Conservation (phyloP, 1,140 invertebrate species). For the Drosophila auraria region DNA sequence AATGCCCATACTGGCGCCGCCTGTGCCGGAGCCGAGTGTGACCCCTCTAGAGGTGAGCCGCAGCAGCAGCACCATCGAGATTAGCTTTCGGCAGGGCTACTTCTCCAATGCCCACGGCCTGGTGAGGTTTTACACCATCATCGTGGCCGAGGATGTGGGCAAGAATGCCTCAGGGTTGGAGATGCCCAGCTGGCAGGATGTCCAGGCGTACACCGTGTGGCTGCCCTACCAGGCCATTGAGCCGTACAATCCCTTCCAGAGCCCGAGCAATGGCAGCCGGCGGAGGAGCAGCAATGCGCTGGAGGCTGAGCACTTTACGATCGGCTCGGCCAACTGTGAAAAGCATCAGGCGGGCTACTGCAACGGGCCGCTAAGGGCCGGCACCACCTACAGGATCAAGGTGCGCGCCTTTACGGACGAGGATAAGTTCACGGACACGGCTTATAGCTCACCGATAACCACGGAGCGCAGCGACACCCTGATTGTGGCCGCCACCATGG, state of each 20-base stretch:
- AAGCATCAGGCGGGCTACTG: slow-evolving; percentile 91
- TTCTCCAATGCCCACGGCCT: slow-evolving; percentile 95
- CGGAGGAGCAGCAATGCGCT: slow-evolving; percentile 82
- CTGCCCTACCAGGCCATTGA: slow-evolving; percentile 96
- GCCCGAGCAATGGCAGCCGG: slow-evolving; percentile 72
- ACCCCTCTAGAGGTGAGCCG: slow-evolving; percentile 92
- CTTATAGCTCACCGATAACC: slow-evolving; percentile 93
- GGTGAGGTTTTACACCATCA: slow-evolving; percentile 94
- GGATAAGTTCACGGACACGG: slow-evolving; percentile 97
- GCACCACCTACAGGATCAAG: slow-evolving; percentile 95
- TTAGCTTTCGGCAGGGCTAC: slow-evolving; percentile 94
- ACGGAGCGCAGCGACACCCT: slow-evolving; percentile 88
- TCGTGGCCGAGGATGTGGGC: slow-evolving; percentile 95
- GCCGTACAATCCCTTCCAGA: slow-evolving; percentile 95
- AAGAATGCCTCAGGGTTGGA: slow-evolving; percentile 92
- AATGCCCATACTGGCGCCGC: slow-evolving; percentile 95
- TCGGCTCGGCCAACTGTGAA: slow-evolving; percentile 92
- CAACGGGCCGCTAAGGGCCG: slow-evolving; percentile 96
- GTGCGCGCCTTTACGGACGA: slow-evolving; percentile 96
- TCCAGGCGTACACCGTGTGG: slow-evolving; percentile 94
- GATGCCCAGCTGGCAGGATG: slow-evolving; percentile 96
- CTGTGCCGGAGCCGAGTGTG: slow-evolving; percentile 90
- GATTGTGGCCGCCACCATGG: slow-evolving; percentile 28
- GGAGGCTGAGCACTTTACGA: slow-evolving; percentile 91
- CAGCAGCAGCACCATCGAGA: slow-evolving; percentile 92